Conservation (phyloP, 2,888 invertebrate genomes). For the Torymus aiolomorphi region DNA sequence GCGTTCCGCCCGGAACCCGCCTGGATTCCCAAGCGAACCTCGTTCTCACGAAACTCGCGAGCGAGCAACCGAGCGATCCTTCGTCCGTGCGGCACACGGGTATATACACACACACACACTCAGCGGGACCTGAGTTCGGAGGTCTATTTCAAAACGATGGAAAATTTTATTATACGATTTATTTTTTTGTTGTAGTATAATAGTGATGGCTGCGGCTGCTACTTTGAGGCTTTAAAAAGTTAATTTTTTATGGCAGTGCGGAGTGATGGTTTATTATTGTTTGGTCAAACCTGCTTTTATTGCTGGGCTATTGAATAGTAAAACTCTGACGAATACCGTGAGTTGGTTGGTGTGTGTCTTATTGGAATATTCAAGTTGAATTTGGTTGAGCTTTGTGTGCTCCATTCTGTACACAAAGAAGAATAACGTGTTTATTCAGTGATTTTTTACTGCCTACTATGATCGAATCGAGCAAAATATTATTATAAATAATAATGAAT, state of each 20-base stretch:
- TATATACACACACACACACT: no score
- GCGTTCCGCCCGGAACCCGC: slow-evolving; percentile 46
- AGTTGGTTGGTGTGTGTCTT: not conserved
- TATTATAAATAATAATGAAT: not conserved
- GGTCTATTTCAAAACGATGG: slow-evolving; percentile 2
- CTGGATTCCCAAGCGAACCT: slow-evolving; percentile 51
- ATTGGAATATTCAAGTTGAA: no score
- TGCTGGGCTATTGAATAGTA: slow-evolving; percentile 2
- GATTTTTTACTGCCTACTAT: not conserved
- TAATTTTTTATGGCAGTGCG: no score
- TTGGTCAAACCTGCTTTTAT: not conserved
- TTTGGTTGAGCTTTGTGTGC: no score
- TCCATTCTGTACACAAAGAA: no score
- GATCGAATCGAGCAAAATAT: not conserved
- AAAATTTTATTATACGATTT: slow-evolving; percentile 7
- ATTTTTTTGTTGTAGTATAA: not conserved
- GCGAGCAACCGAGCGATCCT: no score
- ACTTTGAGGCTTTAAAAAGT: no score
- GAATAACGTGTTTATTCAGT: no score
- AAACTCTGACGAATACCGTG: not conserved
- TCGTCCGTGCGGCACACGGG: no score
- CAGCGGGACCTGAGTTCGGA: no score
- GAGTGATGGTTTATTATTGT: slow-evolving; percentile 1
- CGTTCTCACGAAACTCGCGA: slow-evolving; percentile 38
- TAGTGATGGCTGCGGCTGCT: not conserved